These are phyloP conservation scores for Thinocorus orbignyianus DNA, from an alignment of 2,113 vertebrate species.

Conservation along the genomic window DNA sequence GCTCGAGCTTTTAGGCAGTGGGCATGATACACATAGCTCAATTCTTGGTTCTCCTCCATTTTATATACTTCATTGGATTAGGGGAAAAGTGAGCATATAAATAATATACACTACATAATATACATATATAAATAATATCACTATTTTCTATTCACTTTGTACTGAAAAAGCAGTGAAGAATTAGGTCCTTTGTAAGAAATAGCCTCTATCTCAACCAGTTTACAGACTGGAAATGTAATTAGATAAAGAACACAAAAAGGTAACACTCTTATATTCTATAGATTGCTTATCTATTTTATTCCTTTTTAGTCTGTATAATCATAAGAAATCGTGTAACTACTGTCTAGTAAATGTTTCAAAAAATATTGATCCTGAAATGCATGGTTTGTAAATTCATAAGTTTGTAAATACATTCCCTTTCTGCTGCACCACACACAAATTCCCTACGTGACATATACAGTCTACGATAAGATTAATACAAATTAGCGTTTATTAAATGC, in stretches of 20 bases:
- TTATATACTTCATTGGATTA: background rate
- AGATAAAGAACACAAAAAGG: background rate
- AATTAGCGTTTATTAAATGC: constrained; percentile 43
- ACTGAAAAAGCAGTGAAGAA: background rate
- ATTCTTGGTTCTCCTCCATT: background rate
- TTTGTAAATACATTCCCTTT: background rate
- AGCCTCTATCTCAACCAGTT: background rate
- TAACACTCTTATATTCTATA: background rate
- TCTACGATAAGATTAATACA: background rate
- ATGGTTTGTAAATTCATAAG: background rate
- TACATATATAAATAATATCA: background rate
- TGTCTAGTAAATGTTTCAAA: background rate
- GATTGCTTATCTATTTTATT: background rate
- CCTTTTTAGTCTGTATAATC: background rate
- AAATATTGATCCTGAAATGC: background rate
- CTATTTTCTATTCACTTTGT: background rate
- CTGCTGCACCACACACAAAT: background rate
- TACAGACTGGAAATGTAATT: background rate
- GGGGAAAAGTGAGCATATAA: background rate
- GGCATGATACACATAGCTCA: background rate
- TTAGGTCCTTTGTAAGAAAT: background rate
- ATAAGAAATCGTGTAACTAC: background rate
- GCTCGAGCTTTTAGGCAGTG: background rate
- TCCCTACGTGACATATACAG: background rate
- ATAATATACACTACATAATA: too few species aligned